Percentiles rank a stretch among this genome's conserved stretches.
Conservation (phyloP, 1,140 invertebrate genomes). For the Brachionus sp. region DNA sequence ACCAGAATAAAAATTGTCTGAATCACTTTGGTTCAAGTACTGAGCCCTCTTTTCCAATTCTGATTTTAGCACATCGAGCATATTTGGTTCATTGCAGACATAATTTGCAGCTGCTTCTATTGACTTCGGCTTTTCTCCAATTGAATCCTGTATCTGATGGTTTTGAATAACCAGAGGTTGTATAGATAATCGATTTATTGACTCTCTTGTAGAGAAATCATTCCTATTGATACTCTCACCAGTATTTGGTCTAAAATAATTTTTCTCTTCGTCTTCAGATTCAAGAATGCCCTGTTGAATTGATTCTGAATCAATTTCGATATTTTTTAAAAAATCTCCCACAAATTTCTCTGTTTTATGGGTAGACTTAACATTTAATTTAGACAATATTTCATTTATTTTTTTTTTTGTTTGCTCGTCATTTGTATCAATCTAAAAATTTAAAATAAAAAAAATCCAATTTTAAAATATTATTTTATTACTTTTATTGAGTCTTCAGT, state of each 20-base stretch:
- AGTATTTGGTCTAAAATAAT: background rate
- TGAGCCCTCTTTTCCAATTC: background rate
- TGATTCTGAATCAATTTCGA: background rate
- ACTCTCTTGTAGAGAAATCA: background rate
- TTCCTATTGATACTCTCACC: background rate
- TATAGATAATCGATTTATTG: background rate
- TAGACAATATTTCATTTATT: slow-evolving; percentile 9
- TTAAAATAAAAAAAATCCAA: background rate
- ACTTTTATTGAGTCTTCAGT: slow-evolving; percentile 3
- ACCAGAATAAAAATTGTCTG: background rate
- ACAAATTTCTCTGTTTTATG: slow-evolving; percentile 9
- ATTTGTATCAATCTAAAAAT: background rate
- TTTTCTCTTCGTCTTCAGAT: background rate
- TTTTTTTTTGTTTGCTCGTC: background rate
- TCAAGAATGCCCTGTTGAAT: background rate
- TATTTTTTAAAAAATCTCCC: slow-evolving; percentile 7
- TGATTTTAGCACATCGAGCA: background rate
- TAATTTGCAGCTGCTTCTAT: background rate
- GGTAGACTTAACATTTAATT: slow-evolving; percentile 3
- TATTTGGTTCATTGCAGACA: background rate
- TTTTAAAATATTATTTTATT: background rate
- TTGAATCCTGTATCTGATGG: background rate
- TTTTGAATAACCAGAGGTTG: background rate
- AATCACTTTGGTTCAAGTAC: slow-evolving; percentile 14
- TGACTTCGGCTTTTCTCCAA: background rate